A percentile compares a stretch with the other conserved stretches of the same genome.
Evolutionary conservation across 2,888 invertebrate genomes (phyloP).

Genomic region (Parelbella ahira): DNA sequence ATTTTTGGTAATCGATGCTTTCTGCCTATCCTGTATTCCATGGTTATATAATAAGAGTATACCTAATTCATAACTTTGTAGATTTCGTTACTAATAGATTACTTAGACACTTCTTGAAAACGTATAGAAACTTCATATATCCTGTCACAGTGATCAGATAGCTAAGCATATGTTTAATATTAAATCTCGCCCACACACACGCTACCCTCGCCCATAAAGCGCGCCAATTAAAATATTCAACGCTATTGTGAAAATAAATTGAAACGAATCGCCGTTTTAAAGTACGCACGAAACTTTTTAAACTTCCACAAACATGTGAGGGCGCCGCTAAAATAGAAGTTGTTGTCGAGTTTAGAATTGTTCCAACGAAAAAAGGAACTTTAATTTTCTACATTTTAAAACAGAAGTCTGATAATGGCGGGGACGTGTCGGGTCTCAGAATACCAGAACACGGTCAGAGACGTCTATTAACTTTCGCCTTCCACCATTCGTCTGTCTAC

Average conservation of each 20-base stretch:
- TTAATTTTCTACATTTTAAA: conserved; percentile 76
- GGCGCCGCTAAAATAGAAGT: conserved; percentile 75
- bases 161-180: conserved; percentile 2
- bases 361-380: conserved; percentile 72
- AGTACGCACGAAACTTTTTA: conserved; percentile 63
- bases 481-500: too few species aligned
- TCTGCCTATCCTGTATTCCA: too few species aligned
- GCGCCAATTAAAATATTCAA: conserved; percentile 64
- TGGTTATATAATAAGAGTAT: too few species aligned
- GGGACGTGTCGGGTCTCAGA: conserved; percentile 45
- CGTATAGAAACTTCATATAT: too few species aligned
- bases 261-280: conserved; percentile 61
- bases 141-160: too few species aligned
- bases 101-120: too few species aligned
- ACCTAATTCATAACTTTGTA: too few species aligned
- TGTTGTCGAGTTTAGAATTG: conserved; percentile 72
- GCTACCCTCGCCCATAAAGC: conserved; percentile 32
- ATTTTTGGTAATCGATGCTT: too few species aligned
- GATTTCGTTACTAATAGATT: too few species aligned
- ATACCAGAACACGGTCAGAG: conserved; percentile 28
- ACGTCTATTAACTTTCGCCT: conserved; percentile 2
- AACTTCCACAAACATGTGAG: conserved; percentile 76
- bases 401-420: conserved; percentile 75
- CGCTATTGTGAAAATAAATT: conserved; percentile 53
- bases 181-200: conserved; percentile 1